Evolutionary conservation across 1,140 invertebrate species (phyloP).

Genomic region (Trypoxylus dichotomus): DNA sequence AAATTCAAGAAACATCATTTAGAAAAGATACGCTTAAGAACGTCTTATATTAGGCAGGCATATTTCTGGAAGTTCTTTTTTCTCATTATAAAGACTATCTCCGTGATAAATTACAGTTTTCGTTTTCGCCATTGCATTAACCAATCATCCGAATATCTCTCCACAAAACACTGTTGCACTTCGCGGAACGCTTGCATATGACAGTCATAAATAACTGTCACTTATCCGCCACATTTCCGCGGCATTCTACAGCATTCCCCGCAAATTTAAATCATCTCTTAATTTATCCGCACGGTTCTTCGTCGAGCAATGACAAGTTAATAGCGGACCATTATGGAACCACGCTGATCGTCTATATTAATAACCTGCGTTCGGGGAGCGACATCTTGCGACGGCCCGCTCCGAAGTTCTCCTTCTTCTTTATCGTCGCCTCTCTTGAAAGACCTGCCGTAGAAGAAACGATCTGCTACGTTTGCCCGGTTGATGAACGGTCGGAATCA

Average conservation of each 20-base stretch:
- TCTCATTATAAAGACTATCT: too few relatives aligned
- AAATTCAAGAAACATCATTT: too few relatives aligned
- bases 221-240: conserved; percentile 29
- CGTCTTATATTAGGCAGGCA: too few relatives aligned
- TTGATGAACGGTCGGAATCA: neutral
- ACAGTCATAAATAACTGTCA: conserved; percentile 46
- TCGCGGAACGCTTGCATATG: conserved; percentile 42
- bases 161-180: neutral
- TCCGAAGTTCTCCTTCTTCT: neutral
- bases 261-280: conserved; percentile 34
- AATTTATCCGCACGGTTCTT: neutral
- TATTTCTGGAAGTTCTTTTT: too few relatives aligned
- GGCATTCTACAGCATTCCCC: conserved; percentile 34
- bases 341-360: neutral
- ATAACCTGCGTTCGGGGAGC: neutral
- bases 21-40: too few relatives aligned
- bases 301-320: conserved; percentile 31
- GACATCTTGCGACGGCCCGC: neutral
- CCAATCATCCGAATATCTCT: neutral
- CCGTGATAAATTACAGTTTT: too few relatives aligned
- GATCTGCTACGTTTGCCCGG: neutral
- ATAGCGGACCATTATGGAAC: conserved; percentile 8
- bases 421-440: neutral
- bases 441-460: neutral
- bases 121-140: neutral